Evolutionary conservation across 2,888 invertebrate genomes (phyloP).

Genomic region (Metalampra italica): DNA sequence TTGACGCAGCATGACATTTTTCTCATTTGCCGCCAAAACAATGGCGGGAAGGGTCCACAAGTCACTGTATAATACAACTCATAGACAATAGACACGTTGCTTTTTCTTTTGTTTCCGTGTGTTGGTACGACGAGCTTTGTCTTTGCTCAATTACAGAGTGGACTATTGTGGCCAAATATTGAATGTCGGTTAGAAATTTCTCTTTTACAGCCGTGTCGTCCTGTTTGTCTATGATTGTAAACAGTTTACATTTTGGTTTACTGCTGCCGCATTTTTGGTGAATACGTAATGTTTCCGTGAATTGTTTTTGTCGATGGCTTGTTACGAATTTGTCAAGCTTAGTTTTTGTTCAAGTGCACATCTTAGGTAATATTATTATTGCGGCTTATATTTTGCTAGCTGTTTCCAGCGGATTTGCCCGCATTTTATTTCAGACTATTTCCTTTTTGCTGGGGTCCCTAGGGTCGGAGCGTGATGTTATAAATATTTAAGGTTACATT

Average conservation of each 20-base stretch:
- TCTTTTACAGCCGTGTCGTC: constrained; percentile 42
- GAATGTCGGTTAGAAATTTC: constrained; percentile 44
- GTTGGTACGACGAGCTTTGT: constrained; percentile 55
- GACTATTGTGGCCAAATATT: constrained; percentile 48
- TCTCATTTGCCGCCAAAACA: constrained; percentile 62
- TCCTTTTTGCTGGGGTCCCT: too few relatives aligned
- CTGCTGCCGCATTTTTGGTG: constrained; percentile 59
- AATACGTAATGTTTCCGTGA: constrained; percentile 44
- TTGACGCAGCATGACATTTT: constrained; percentile 57
- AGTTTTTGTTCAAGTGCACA: background rate
- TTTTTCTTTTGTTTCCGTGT: constrained; percentile 39
- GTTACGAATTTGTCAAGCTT: background rate
- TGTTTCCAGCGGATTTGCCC: too few relatives aligned
- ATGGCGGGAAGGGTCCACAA: constrained; percentile 20
- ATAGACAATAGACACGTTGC: constrained; percentile 1
- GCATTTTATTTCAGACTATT: too few relatives aligned
- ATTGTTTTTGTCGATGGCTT: constrained; percentile 15
- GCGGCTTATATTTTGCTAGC: too few relatives aligned
- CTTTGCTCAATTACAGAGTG: constrained; percentile 74
- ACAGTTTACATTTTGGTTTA: constrained; percentile 42
- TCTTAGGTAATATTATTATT: too few relatives aligned
- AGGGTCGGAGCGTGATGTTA: too few relatives aligned
- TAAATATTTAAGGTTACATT: too few relatives aligned
- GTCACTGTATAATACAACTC: constrained; percentile 27
- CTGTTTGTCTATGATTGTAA: constrained; percentile 20